phyloP scores from a whole-genome alignment of 2,113 vertebrate genomes.

The Syrrhaptes paradoxus region DNA sequence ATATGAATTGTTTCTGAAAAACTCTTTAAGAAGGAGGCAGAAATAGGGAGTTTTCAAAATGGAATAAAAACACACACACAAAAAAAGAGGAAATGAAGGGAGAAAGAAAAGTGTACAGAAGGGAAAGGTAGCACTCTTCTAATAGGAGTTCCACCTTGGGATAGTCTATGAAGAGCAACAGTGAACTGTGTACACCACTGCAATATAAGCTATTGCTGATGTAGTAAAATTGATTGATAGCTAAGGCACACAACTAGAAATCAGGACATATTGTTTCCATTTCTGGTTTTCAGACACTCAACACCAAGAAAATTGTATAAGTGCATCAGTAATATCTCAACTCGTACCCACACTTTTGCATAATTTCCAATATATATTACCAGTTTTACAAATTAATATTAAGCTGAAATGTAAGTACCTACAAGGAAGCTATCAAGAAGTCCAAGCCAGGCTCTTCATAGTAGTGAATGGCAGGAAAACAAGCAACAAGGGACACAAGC shows the following conservation, averaged over 20 bases:
- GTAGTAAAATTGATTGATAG: neutral
- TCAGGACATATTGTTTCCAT: neutral
- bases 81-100: neutral
- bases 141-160: neutral
- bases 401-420: neutral
- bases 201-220: neutral
- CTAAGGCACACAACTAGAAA: neutral
- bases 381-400: neutral
- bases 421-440: neutral
- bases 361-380: neutral
- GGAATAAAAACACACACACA: neutral
- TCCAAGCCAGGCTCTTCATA: neutral
- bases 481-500: neutral
- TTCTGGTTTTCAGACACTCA: neutral
- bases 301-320: neutral
- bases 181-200: neutral
- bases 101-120: neutral
- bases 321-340: neutral
- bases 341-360: neutral
- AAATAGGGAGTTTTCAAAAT: neutral
- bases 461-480: neutral
- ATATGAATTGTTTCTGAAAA: neutral
- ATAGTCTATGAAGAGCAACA: neutral
- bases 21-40: neutral
- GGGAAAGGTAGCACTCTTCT: neutral